phyloP scores from a whole-genome alignment of 2,888 invertebrate genomes.

The Euspilapteryx auroguttella region DNA sequence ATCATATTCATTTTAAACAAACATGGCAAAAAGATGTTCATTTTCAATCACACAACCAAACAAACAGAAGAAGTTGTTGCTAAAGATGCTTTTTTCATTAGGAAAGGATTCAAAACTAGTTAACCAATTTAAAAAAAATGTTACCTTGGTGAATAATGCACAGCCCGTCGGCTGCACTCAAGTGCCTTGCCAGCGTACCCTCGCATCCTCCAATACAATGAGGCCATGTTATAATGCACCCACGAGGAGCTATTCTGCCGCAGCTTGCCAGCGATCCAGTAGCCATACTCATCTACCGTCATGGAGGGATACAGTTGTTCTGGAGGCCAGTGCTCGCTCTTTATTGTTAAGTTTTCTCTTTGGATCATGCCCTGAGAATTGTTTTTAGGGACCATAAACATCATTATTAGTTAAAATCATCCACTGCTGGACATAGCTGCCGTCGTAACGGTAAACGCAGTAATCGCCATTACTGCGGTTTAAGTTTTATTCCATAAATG shows the following conservation, averaged over 20 bases:
- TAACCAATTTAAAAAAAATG: conserved; percentile 9
- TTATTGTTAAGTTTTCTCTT: conserved; percentile 27
- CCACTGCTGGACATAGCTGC: no score
- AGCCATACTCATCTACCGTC: conserved; percentile 52
- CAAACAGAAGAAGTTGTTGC: no score
- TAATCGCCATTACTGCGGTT: no score
- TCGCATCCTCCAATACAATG: conserved; percentile 76
- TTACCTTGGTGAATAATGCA: conserved; percentile 75
- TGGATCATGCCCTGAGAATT: conserved; percentile 34
- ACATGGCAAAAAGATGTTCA: no score
- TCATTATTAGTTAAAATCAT: no score
- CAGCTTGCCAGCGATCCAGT: conserved; percentile 65
- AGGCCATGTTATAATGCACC: conserved; percentile 78
- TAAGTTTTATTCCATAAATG: no score
- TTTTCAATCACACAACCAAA: no score
- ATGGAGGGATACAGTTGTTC: conserved; percentile 23
- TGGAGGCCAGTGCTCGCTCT: conserved; percentile 22
- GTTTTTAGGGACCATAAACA: no score
- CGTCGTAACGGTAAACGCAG: no score
- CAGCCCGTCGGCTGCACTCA: conserved; percentile 75
- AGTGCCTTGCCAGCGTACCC: conserved; percentile 78
- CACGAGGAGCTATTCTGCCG: conserved; percentile 72
- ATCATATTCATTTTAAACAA: no score
- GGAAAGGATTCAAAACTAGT: no score
- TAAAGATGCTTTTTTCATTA: no score